Conservation (phyloP, 2,797 vertebrate species). For the Microcaecilia unicolor region DNA sequence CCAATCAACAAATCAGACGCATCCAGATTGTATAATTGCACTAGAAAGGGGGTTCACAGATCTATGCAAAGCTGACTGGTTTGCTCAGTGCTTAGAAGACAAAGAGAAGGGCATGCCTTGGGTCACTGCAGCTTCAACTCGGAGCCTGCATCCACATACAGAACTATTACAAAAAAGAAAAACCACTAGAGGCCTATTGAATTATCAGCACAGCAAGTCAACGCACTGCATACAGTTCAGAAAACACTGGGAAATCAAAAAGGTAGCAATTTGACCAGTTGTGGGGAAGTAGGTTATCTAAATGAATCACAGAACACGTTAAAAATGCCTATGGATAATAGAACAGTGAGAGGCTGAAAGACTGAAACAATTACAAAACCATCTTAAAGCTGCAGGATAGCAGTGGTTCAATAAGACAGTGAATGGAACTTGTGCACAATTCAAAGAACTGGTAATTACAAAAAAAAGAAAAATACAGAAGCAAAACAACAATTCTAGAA, state of each 20-base stretch:
- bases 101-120: constrained; percentile 17
- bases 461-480: no score
- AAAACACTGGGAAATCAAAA: constrained; percentile 19
- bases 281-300: constrained; percentile 2
- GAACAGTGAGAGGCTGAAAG: constrained; percentile 1
- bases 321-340: constrained; percentile 5
- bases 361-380: constrained; percentile 1
- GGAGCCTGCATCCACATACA: constrained; percentile 21
- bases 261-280: constrained; percentile 7
- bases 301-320: neutral
- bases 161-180: no score
- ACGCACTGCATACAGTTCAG: constrained; percentile 12
- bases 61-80: constrained; percentile 32
- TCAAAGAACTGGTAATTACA: no score
- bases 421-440: neutral
- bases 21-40: constrained; percentile 31
- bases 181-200: no score
- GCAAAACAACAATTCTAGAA: no score
- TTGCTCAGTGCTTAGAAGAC: constrained; percentile 20
- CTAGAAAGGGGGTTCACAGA: constrained; percentile 23
- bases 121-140: constrained; percentile 19
- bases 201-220: constrained; percentile 10
- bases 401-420: neutral
- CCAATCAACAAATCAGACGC: constrained; percentile 37
- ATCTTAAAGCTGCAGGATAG: constrained; percentile 4